These are phyloP conservation scores for Teleogryllus oceanicus DNA, from an alignment of 2,888 invertebrate genomes.

Conservation along the genomic window DNA sequence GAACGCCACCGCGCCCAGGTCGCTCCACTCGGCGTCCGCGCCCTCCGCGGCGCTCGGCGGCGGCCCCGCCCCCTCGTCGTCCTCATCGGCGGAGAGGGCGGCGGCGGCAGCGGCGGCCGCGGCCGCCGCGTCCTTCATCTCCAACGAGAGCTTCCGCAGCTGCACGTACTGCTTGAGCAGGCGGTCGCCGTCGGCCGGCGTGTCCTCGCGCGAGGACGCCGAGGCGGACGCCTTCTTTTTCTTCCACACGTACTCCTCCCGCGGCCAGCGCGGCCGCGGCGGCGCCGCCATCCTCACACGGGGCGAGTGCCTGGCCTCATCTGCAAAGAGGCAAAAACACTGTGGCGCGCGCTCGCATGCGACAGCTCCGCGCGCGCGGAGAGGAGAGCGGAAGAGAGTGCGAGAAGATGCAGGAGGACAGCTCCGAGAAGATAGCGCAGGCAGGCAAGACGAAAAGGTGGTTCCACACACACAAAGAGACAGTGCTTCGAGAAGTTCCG, in stretches of 20 bases:
- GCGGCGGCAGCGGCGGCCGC: neutral
- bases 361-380: neutral
- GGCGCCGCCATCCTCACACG: neutral
- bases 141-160: neutral
- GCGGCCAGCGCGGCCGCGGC: slow-evolving; percentile 6
- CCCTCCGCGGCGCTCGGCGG: neutral
- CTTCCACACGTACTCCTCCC: neutral
- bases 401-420: neutral
- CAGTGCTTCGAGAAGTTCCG: neutral
- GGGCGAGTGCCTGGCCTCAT: neutral
- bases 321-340: neutral
- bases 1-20: neutral
- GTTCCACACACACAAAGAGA: neutral
- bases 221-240: neutral
- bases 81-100: neutral
- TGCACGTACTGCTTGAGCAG: neutral
- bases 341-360: neutral
- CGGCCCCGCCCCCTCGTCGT: neutral
- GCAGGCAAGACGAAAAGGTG: neutral
- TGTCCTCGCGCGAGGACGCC: neutral
- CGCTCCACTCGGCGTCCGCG: neutral
- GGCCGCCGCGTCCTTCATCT: neutral
- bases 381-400: neutral
- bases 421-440: slow-evolving; percentile 3
- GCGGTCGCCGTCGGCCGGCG: neutral